Base-by-base conservation (phyloP, 2,113 vertebrate species). In the Orthonyx spaldingii region DNA sequence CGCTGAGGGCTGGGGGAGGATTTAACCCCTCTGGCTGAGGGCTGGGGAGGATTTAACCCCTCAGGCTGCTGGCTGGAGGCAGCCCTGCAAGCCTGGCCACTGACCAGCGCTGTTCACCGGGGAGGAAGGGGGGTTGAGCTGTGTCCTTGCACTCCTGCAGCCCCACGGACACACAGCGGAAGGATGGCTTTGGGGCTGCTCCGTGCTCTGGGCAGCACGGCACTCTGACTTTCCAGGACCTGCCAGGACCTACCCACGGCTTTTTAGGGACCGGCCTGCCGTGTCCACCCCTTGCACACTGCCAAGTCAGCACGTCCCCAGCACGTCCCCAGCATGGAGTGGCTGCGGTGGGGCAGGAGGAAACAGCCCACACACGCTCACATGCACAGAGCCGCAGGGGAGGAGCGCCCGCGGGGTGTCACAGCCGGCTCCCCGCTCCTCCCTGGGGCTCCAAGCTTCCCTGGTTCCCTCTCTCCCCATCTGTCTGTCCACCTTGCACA, bases 201-300 rank as follows among this genome's bases (percentile, higher is more conserved):
- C 80, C 0, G 0, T 61, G 90, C 64, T 64, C 30, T 52, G 1
- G 1, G 70, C 35, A 90, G 57, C 68, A 30, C 1, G 0, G 30
- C 52, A 13, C 30, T 35, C 50, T 1, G 3, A 30, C 49, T 66
- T 4, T 33, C 49, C 3, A 7, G 22, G 28, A n/a, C n/a, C n/a
- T n/a, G 60, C 72, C 61, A 89, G 84, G 33, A 66, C 23, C 19
- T 26, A 37, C 28, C 30, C 65, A 55, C 8, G 9, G 3, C 19
- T 5, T 41, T 79, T 78, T 10, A 72, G 57, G 65, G 70, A 33
- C 33, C 21, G 46, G 35, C 9, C 8, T 84, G 20, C 23, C 1
- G 0, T 3, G 7, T 24, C 68, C 6, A 10, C 14, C 52, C 63
- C 52, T 75, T 30, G 39, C 53, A 26, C 4, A 0, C 39, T 70